A percentile compares a stretch with the other conserved stretches of the same genome.
Evolutionary conservation across 2,113 vertebrate species (phyloP).

Genomic region (Illadopsis cleaveri): DNA sequence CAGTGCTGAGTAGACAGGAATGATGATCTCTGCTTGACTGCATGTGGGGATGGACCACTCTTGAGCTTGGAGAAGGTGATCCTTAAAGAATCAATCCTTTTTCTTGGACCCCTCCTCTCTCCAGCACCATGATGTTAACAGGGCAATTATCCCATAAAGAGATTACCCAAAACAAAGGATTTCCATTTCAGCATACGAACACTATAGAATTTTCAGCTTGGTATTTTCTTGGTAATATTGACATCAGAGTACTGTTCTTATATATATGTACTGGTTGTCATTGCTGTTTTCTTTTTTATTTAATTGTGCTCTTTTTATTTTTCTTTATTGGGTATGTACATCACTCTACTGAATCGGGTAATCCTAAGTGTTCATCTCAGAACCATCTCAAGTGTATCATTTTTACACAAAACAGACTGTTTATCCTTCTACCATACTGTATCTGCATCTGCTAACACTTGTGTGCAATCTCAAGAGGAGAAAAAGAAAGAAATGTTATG

Average conservation of each 20-base stretch:
- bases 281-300: neutral
- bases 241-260: neutral
- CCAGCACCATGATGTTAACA: neutral
- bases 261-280: neutral
- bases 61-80: neutral
- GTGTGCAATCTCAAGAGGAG: neutral
- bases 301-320: neutral
- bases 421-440: slow-evolving; percentile 1
- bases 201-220: neutral
- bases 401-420: slow-evolving; percentile 6
- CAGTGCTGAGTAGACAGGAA: neutral
- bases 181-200: neutral
- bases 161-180: neutral
- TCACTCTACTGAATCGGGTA: neutral
- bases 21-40: neutral
- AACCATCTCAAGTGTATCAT: neutral
- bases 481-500: neutral
- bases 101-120: neutral
- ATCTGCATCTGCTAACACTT: slow-evolving; percentile 1
- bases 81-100: neutral
- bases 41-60: neutral
- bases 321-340: neutral
- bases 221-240: neutral
- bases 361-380: neutral
- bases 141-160: neutral